phyloP scores from a whole-genome alignment of 2,888 invertebrate genomes.

The Watsonalla binaria region DNA sequence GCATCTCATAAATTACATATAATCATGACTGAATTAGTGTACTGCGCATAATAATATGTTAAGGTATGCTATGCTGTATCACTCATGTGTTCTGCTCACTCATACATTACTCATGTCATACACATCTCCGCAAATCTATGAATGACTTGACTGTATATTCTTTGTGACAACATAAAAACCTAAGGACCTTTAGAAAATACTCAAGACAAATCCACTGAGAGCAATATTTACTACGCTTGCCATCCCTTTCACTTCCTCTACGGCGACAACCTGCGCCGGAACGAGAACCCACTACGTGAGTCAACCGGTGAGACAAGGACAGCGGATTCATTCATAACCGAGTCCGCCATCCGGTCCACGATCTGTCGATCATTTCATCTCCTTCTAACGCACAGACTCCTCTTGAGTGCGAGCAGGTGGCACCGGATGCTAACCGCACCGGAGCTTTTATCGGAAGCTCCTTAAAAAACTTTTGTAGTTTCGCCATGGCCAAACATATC shows the following conservation, averaged over 20 bases:
- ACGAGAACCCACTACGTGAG: constrained; percentile 49
- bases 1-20: background rate
- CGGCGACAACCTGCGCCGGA: constrained; percentile 69
- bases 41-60: background rate
- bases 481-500: constrained; percentile 34
- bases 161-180: constrained; percentile 64
- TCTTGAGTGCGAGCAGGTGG: constrained; percentile 74
- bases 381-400: constrained; percentile 68
- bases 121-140: constrained; percentile 41
- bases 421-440: constrained; percentile 66
- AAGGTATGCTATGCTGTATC: background rate
- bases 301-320: constrained; percentile 51
- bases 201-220: constrained; percentile 57
- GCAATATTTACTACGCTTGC: constrained; percentile 77
- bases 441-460: constrained; percentile 67
- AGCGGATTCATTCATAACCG: constrained; percentile 76
- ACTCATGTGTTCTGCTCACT: background rate
- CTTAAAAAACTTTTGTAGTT: constrained; percentile 54
- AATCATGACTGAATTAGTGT: background rate
- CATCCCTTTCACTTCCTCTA: constrained; percentile 78
- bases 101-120: background rate
- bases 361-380: constrained; percentile 73
- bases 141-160: constrained; percentile 59
- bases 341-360: constrained; percentile 76
- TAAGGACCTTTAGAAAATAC: constrained; percentile 58